phyloP scores from a whole-genome alignment of 2,797 vertebrate genomes.

The Enteromius radiatus region DNA sequence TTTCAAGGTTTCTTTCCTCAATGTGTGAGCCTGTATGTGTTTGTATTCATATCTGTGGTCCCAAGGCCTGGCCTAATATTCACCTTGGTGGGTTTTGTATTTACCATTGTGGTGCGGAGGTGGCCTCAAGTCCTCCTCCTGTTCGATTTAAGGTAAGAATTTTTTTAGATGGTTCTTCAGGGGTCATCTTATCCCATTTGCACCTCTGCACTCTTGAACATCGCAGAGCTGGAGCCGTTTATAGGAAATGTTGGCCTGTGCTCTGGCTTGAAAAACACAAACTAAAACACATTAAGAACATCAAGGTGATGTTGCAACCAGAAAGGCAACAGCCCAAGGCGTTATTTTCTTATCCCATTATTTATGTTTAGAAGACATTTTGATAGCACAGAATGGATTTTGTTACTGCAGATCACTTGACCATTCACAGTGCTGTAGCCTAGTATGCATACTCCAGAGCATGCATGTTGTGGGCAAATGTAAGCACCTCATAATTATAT shows the following conservation, averaged over 20 bases:
- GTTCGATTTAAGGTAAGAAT: slow-evolving; percentile 33
- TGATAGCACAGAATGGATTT: not conserved
- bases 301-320: slow-evolving; percentile 29
- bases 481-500: not conserved
- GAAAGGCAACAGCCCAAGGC: slow-evolving; percentile 19
- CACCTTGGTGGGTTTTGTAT: slow-evolving; percentile 43
- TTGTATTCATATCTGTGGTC: slow-evolving; percentile 50
- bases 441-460: not conserved
- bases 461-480: not conserved
- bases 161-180: slow-evolving; percentile 57
- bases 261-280: slow-evolving; percentile 13
- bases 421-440: not conserved
- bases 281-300: slow-evolving; percentile 25
- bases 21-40: slow-evolving; percentile 37
- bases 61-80: slow-evolving; percentile 30
- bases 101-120: slow-evolving; percentile 27
- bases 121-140: slow-evolving; percentile 25
- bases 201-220: slow-evolving; percentile 39
- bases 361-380: not conserved
- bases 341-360: not conserved
- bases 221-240: slow-evolving; percentile 10
- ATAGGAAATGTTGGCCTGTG: not conserved
- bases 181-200: slow-evolving; percentile 55
- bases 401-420: slow-evolving; percentile 6
- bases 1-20: slow-evolving; percentile 60